These are phyloP conservation scores for Camptogramma bilineatum DNA, from an alignment of 2,888 invertebrate genomes.

Conservation along the genomic window DNA sequence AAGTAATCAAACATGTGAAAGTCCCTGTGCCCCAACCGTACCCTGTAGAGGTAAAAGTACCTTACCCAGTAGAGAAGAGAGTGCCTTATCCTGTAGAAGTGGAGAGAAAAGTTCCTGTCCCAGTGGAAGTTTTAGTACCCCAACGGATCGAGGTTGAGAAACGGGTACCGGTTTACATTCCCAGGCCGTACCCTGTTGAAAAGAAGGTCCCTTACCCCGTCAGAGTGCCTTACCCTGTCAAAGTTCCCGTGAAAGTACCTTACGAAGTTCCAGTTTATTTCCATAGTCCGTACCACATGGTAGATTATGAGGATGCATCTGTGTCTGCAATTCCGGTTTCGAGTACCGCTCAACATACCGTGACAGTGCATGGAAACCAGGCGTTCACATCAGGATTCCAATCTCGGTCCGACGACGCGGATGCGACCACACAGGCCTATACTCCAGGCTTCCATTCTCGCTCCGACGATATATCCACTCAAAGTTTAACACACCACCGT, in stretches of 20 bases:
- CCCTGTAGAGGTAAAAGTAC: conserved; percentile 82
- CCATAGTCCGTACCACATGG: conserved; percentile 61
- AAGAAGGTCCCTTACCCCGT: conserved; percentile 69
- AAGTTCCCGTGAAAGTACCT: conserved; percentile 70
- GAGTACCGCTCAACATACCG: conserved; percentile 51
- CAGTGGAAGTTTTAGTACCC: conserved; percentile 46
- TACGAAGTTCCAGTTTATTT: conserved; percentile 69
- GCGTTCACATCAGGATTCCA: conserved; percentile 64
- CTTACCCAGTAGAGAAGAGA: conserved; percentile 78
- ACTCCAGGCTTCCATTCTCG: conserved; percentile 32
- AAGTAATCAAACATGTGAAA: conserved; percentile 74
- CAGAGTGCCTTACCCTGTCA: conserved; percentile 73
- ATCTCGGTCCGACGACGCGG: conserved; percentile 63
- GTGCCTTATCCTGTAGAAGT: conserved; percentile 77
- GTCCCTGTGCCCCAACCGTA: conserved; percentile 80
- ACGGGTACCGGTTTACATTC: conserved; percentile 56
- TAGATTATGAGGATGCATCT: conserved; percentile 37
- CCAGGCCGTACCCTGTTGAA: conserved; percentile 60
- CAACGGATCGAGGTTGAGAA: conserved; percentile 57
- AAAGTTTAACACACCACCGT: conserved; percentile 10
- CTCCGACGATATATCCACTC: conserved; percentile 5
- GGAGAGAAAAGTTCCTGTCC: conserved; percentile 71
- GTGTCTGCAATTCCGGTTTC: conserved; percentile 27
- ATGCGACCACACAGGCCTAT: conserved; percentile 38
- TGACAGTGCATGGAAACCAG: conserved; percentile 66